A percentile compares a stretch with the other conserved stretches of the same genome.
phyloP scores from a whole-genome alignment of 37 sponge, comb jelly and placozoan species.

The Bolinopsis microptera region DNA sequence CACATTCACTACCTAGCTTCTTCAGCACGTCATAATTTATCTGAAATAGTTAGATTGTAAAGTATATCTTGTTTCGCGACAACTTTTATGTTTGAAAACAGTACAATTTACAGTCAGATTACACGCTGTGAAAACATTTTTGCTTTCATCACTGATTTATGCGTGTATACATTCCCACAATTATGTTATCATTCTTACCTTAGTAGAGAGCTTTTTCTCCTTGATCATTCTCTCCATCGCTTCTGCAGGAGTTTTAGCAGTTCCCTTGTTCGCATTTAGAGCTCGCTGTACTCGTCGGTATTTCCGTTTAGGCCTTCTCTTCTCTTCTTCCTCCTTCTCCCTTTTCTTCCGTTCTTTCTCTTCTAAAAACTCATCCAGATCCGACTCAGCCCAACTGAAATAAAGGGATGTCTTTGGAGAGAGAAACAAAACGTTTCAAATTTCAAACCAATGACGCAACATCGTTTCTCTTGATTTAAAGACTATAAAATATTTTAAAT shows the following conservation, averaged over 20 bases:
- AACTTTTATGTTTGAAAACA: too few species aligned
- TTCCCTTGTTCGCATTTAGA: background rate
- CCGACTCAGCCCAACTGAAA: constrained; percentile 43
- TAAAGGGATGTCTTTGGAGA: background rate
- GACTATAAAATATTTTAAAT: too few species aligned
- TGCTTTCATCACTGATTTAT: too few species aligned
- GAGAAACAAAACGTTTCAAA: background rate
- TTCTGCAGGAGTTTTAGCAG: constrained; percentile 84
- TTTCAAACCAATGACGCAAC: too few species aligned
- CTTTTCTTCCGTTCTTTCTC: constrained; percentile 20
- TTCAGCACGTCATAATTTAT: constrained; percentile 63
- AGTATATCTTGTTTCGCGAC: too few species aligned
- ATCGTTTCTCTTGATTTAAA: too few species aligned
- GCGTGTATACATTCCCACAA: too few species aligned
- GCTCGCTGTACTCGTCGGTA: constrained; percentile 29
- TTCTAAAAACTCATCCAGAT: constrained; percentile 20
- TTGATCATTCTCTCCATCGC: constrained; percentile 94
- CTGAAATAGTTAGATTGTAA: background rate
- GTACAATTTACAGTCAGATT: too few species aligned
- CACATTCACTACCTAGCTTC: constrained; percentile 55
- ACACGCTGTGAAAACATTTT: too few species aligned
- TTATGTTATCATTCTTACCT: too few species aligned
- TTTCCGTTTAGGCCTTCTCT: background rate
- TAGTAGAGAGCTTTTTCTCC: constrained; percentile 87
- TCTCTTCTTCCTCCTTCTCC: constrained; percentile 32